Percentiles rank a stretch among this genome's conserved stretches.
Conservation (phyloP, 2,888 invertebrate genomes). For the Miltochrista miniata region DNA sequence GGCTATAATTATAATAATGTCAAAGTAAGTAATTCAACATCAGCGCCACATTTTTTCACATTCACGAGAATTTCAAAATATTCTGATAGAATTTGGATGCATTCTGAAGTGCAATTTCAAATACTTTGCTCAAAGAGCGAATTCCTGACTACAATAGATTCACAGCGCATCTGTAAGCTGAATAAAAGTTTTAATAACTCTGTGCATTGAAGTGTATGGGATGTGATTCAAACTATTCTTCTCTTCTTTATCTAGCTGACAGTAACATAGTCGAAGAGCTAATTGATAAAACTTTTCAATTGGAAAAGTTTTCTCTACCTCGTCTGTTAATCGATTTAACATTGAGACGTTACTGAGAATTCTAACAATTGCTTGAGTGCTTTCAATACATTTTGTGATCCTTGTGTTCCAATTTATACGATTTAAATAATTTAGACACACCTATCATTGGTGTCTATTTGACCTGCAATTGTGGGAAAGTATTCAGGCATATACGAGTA, state of each 20-base stretch:
- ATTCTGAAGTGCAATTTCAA: slow-evolving; percentile 51
- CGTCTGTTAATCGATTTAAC: slow-evolving; percentile 44
- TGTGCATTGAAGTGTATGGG: slow-evolving; percentile 56
- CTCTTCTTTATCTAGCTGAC: slow-evolving; percentile 49
- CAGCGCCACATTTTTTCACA: too few relatives aligned
- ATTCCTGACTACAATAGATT: slow-evolving; percentile 59
- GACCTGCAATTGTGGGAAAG: too few relatives aligned
- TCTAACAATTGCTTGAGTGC: slow-evolving; percentile 19
- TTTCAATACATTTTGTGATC: slow-evolving; percentile 11
- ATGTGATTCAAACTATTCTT: slow-evolving; percentile 46
- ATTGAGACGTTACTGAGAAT: slow-evolving; percentile 29
- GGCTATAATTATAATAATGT: too few relatives aligned
- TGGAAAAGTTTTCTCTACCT: slow-evolving; percentile 54
- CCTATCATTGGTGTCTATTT: too few relatives aligned
- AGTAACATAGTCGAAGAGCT: slow-evolving; percentile 45
- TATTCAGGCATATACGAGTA: too few relatives aligned
- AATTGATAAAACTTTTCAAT: slow-evolving; percentile 65
- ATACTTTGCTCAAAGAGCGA: slow-evolving; percentile 53
- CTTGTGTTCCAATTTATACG: not conserved
- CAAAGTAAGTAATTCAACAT: too few relatives aligned
- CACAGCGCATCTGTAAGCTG: slow-evolving; percentile 56
- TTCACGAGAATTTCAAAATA: too few relatives aligned
- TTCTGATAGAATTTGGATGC: slow-evolving; percentile 44
- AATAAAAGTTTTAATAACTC: slow-evolving; percentile 69
- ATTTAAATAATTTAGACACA: too few relatives aligned